Percentiles rank a stretch among this genome's conserved stretches.
Conservation (phyloP, 2,113 vertebrate genomes). For the Austrofundulus limnaeus region DNA sequence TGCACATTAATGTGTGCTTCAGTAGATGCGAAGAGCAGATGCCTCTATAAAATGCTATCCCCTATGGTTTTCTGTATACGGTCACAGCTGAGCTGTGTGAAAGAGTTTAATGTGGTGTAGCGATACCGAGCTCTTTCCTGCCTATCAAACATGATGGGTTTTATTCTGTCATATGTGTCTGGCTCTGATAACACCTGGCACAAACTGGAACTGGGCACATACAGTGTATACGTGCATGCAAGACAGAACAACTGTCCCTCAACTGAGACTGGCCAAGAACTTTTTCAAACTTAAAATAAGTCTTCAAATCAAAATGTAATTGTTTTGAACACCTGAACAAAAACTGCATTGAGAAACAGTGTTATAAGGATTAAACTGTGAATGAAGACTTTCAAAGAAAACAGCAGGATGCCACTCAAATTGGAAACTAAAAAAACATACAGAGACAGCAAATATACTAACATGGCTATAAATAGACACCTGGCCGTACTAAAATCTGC, state of each 20-base stretch:
- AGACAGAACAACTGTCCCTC: neutral
- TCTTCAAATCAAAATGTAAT: neutral
- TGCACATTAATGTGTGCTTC: conserved; percentile 42
- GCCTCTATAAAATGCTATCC: conserved; percentile 63
- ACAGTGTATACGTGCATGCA: conserved; percentile 11
- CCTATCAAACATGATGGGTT: conserved; percentile 31
- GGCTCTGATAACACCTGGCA: conserved; percentile 57
- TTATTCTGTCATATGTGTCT: conserved; percentile 45
- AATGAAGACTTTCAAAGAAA: conserved; percentile 38
- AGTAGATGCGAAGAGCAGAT: conserved; percentile 64
- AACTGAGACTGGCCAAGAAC: neutral
- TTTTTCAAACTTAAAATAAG: too few species aligned
- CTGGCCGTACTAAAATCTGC: conserved; percentile 15
- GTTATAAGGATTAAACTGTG: conserved; percentile 10
- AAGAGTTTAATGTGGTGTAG: conserved; percentile 73
- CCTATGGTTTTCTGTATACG: conserved; percentile 56
- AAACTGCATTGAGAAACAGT: conserved; percentile 26
- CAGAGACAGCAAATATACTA: conserved; percentile 26
- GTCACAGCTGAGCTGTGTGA: conserved; percentile 50
- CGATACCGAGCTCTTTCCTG: conserved; percentile 44
- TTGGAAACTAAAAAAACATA: conserved; percentile 18
- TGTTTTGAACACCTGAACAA: conserved; percentile 22
- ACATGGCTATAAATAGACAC: conserved; percentile 20
- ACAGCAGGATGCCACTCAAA: conserved; percentile 38
- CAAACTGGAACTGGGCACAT: conserved; percentile 28